phyloP scores from a whole-genome alignment of 1,140 invertebrate genomes.

The Scaptomyza hsui region DNA sequence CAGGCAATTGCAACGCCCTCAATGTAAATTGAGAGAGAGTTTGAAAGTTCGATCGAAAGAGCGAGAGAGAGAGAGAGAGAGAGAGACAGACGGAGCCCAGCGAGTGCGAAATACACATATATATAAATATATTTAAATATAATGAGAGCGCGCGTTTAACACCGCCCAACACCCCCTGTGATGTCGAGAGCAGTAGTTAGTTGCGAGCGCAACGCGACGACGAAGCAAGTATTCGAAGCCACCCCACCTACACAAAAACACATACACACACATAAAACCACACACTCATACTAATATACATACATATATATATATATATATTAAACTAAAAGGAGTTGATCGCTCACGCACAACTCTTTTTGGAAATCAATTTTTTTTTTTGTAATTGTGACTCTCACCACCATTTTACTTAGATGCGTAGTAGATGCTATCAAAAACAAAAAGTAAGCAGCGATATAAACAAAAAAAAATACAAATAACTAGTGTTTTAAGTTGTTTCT shows the following conservation, averaged over 20 bases:
- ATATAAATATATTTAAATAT: slow-evolving; percentile 12
- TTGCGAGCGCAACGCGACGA: slow-evolving; percentile 71
- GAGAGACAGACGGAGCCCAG: slow-evolving; percentile 30
- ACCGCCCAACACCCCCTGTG: slow-evolving; percentile 54
- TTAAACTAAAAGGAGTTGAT: slow-evolving; percentile 60
- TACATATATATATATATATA: too few species aligned
- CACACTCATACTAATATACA: slow-evolving; percentile 40
- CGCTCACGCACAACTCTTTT: slow-evolving; percentile 10
- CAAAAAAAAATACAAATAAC: slow-evolving; percentile 50
- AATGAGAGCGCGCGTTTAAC: slow-evolving; percentile 33
- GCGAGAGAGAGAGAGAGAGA: slow-evolving; percentile 5
- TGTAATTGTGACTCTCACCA: slow-evolving; percentile 81
- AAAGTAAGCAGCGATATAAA: slow-evolving; percentile 14
- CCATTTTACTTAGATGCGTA: slow-evolving; percentile 82
- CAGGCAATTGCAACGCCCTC: slow-evolving; percentile 72
- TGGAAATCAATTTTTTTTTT: slow-evolving; percentile 29
- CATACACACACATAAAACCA: slow-evolving; percentile 41
- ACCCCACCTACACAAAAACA: slow-evolving; percentile 75
- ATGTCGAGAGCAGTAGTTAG: slow-evolving; percentile 75
- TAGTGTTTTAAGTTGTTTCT: slow-evolving; percentile 80
- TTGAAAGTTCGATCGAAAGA: background rate
- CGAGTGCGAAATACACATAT: slow-evolving; percentile 9
- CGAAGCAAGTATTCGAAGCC: slow-evolving; percentile 82
- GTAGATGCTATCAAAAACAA: slow-evolving; percentile 57
- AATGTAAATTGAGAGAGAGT: slow-evolving; percentile 47